Base-by-base conservation (phyloP, 2,888 invertebrate genomes). In the Dryomyza anilis region DNA sequence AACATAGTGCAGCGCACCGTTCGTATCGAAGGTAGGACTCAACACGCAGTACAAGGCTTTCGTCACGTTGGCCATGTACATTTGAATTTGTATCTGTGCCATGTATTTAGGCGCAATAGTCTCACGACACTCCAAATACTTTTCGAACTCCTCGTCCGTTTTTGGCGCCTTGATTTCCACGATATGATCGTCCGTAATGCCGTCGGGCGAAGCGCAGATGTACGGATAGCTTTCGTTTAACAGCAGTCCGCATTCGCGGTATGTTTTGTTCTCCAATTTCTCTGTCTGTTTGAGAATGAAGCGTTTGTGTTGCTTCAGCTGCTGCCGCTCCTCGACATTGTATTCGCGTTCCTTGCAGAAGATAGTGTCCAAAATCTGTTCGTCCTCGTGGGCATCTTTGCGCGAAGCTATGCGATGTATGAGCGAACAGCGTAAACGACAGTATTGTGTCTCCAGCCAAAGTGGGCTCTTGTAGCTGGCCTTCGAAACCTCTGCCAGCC, bases 91-190 rank as follows among this genome's bases (percentile, higher is more conserved):
- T 39, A 83, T 81, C 57, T 83, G 82, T 1, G 82, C 82, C 82
- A 83, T 83, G 29, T 83, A 83, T 67, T 82, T 83, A 2, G 82
- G 81, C 0, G 83, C 79, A 19, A 83, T 82, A 1, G 81, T 78
- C 56, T 82, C 82, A 6, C 81, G 76, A 1, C 81, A 79, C 61
- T 80, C 81, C 1, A 83, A 69, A 66, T 83, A 83, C 63, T 79
- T 80, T 64, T 83, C 82, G n/a, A 83, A 83, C 63, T 82, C 83
- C n/a, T 82, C 83, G 29, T 83, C 82, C 1, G 82, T 81, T 67
- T 79, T 82, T 12, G 82, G 82, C 12, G 81, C 78, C 67, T 83
- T 83, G 33, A 83, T 83, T 71, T 83, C 82, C 1, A 83, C 82
- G 59, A 83, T 80, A 45, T 83, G 83, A 64, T 83, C 82, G 60